A percentile compares a stretch with the other conserved stretches of the same genome.
Evolutionary conservation across 1,140 invertebrate species (phyloP).

Genomic region (Microplitis mediator): DNA sequence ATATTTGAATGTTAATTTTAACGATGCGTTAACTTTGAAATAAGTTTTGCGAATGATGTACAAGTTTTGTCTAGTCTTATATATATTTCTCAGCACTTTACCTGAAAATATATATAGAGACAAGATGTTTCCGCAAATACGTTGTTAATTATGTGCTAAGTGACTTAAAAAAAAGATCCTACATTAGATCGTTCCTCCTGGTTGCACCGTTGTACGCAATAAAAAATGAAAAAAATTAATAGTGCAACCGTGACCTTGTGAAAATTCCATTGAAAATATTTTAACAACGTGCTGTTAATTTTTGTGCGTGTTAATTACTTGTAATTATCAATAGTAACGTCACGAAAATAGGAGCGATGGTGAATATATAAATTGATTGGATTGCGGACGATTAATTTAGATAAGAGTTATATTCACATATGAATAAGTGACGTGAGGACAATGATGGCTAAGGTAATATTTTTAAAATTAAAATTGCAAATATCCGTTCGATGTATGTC

Average conservation of each 20-base stretch:
- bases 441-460: not conserved
- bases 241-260: not conserved
- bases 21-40: not conserved
- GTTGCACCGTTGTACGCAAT: not conserved
- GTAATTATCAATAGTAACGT: not conserved
- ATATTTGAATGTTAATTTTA: not conserved
- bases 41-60: not conserved
- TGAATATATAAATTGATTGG: not conserved
- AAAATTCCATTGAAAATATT: not conserved
- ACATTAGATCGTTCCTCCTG: slow-evolving; percentile 7
- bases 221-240: not conserved
- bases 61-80: not conserved
- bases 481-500: too few species aligned
- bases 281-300: slow-evolving; percentile 7
- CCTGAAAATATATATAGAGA: too few species aligned
- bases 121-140: not conserved
- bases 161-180: slow-evolving; percentile 10
- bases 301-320: not conserved
- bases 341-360: not conserved
- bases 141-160: slow-evolving; percentile 19
- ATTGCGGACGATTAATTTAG: not conserved
- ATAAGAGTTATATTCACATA: not conserved
- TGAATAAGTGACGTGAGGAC: not conserved
- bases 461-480: too few species aligned
- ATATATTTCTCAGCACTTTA: not conserved